Evolutionary conservation across 2,888 invertebrate genomes (phyloP).

Genomic region (Lochmaea capreae): DNA sequence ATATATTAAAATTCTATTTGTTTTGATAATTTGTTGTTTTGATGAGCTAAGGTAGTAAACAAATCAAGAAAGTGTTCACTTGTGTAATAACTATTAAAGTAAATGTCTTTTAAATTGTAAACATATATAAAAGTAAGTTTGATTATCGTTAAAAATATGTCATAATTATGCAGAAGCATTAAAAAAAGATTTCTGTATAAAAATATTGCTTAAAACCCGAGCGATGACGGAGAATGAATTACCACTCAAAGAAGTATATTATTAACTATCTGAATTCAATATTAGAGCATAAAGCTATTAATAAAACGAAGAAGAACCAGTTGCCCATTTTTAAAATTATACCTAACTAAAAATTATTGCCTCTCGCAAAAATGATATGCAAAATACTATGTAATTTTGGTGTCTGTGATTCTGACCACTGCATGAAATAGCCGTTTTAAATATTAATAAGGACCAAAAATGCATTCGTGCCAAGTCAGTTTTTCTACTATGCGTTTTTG

Average conservation of each 20-base stretch:
- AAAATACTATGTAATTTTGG: conserved; percentile 65
- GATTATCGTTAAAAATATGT: not conserved
- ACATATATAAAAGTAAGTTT: not conserved
- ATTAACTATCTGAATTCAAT: conserved; percentile 57
- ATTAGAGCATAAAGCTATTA: conserved; percentile 56
- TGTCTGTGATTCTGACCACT: conserved; percentile 64
- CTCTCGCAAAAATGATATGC: conserved; percentile 65
- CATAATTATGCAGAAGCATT: not conserved
- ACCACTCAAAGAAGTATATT: conserved; percentile 54
- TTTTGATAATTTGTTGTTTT: not conserved
- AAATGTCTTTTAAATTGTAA: not conserved
- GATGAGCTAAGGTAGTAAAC: too few species aligned
- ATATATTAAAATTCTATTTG: not conserved
- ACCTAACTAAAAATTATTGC: conserved; percentile 63
- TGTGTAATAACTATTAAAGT: not conserved
- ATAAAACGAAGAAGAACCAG: conserved; percentile 57
- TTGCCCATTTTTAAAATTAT: conserved; percentile 63
- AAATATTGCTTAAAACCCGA: conserved; percentile 23
- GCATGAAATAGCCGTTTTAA: conserved; percentile 62
- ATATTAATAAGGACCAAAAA: conserved; percentile 63
- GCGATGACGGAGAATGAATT: conserved; percentile 54
- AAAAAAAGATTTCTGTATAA: not conserved
- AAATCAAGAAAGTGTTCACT: not conserved
- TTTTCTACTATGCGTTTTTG: conserved; percentile 58
- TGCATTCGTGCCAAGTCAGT: conserved; percentile 63